Conservation (phyloP, 1,140 invertebrate species). For the Doryteuthis pealeii region DNA sequence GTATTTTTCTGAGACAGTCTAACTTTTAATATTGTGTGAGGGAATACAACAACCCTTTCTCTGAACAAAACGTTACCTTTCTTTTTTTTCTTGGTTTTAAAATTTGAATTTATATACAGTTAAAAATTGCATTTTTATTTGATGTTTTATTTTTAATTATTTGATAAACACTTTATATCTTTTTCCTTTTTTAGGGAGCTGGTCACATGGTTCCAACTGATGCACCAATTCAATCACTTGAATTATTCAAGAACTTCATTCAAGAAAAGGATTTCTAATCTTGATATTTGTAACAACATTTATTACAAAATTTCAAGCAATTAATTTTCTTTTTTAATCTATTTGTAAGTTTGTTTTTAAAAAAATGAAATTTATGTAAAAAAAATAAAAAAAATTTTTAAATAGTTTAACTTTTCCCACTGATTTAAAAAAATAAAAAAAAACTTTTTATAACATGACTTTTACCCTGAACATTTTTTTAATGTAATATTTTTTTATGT, state of each 20-base stretch:
- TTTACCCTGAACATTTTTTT: no score
- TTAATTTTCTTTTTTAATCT: no score
- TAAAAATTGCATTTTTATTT: neutral
- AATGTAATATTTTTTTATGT: no score
- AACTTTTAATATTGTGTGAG: neutral
- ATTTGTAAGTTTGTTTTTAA: no score
- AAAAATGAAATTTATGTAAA: no score
- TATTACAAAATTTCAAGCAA: no score
- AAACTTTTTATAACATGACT: no score
- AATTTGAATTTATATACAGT: neutral
- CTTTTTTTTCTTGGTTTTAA: neutral
- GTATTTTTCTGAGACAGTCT: neutral
- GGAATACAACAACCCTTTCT: neutral
- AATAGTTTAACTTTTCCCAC: no score
- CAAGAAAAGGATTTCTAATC: constrained; percentile 21
- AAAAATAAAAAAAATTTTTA: no score
- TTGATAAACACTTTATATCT: neutral
- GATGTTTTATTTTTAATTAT: neutral
- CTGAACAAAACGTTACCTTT: neutral
- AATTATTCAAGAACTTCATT: constrained; percentile 49
- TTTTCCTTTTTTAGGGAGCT: constrained; percentile 54
- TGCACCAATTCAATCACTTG: constrained; percentile 60
- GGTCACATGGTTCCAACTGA: constrained; percentile 67
- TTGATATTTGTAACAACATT: neutral
- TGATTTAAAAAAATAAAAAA: no score